Percentiles rank a stretch among this genome's conserved stretches.
Evolutionary conservation across 2,888 invertebrate species (phyloP).

Genomic region (Eretmocerus hayati): DNA sequence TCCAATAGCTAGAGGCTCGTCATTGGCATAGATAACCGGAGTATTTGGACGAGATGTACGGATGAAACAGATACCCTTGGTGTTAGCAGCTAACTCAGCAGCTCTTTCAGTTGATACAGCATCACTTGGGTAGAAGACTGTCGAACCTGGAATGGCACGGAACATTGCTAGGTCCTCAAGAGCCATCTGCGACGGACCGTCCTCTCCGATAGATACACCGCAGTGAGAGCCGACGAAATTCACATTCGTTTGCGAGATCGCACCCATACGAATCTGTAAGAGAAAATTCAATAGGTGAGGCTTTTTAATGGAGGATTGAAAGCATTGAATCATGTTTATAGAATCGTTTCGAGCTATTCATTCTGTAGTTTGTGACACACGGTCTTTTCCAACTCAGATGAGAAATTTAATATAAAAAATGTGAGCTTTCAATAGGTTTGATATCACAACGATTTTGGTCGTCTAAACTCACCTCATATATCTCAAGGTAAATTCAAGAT

Average conservation of each 20-base stretch:
- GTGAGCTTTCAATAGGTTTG: no score
- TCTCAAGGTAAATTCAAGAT: no score
- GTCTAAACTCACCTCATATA: no score
- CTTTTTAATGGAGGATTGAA: no score
- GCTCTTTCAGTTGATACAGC: slow-evolving; percentile 93
- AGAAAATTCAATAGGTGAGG: no score
- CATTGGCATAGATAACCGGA: slow-evolving; percentile 75
- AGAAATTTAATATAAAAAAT: no score
- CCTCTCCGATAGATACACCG: slow-evolving; percentile 97
- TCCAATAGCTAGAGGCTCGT: slow-evolving; percentile 74
- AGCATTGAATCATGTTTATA: no score
- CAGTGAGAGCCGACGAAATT: slow-evolving; percentile 97
- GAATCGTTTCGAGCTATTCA: no score
- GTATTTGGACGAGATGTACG: slow-evolving; percentile 92
- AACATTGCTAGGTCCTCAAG: slow-evolving; percentile 97
- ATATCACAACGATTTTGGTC: no score
- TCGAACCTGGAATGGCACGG: slow-evolving; percentile 77
- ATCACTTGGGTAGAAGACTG: slow-evolving; percentile 76
- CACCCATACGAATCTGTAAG: slow-evolving; percentile 92
- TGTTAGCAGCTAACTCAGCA: slow-evolving; percentile 92
- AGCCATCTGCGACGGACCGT: slow-evolving; percentile 99
- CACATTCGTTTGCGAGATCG: slow-evolving; percentile 95
- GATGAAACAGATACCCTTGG: slow-evolving; percentile 90
- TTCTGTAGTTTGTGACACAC: no score
- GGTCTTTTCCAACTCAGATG: no score